Evolutionary conservation across 2,797 vertebrate species (phyloP).

Genomic region (Ctenosaura bakeri): DNA sequence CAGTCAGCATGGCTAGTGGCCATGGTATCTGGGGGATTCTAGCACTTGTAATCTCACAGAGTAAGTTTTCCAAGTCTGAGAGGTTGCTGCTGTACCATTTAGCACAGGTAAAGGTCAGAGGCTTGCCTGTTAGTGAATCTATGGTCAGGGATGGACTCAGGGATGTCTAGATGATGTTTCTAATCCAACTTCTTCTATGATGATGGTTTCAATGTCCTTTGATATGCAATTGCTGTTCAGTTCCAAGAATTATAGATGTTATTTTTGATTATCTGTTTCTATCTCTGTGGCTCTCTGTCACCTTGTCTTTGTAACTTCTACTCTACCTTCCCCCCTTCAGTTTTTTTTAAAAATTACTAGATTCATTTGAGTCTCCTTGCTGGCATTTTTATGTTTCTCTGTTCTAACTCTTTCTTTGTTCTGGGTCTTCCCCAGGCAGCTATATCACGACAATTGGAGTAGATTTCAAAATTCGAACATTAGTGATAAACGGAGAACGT

Average conservation of each 20-base stretch:
- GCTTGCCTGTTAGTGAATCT: background rate
- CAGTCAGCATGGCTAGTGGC: background rate
- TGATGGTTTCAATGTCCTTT: background rate
- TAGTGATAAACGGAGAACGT: conserved; percentile 87
- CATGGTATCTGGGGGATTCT: background rate
- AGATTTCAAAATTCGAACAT: conserved; percentile 89
- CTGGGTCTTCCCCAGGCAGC: conserved; percentile 78
- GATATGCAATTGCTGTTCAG: too few species aligned
- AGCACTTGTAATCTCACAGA: background rate
- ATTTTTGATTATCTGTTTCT: background rate
- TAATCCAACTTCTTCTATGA: background rate
- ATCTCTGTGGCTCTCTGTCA: background rate
- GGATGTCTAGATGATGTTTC: background rate
- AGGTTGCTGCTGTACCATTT: background rate
- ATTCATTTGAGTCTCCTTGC: background rate
- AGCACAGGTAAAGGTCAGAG: too few species aligned
- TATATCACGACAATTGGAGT: conserved; percentile 92
- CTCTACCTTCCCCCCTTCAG: background rate
- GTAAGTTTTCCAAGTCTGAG: background rate
- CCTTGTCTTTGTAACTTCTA: background rate
- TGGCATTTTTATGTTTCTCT: background rate
- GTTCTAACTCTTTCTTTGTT: background rate
- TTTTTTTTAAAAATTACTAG: background rate
- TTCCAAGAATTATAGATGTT: background rate
- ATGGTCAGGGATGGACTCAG: background rate